Base-by-base conservation (phyloP, 2,797 vertebrate genomes). In the Microcaecilia unicolor region DNA sequence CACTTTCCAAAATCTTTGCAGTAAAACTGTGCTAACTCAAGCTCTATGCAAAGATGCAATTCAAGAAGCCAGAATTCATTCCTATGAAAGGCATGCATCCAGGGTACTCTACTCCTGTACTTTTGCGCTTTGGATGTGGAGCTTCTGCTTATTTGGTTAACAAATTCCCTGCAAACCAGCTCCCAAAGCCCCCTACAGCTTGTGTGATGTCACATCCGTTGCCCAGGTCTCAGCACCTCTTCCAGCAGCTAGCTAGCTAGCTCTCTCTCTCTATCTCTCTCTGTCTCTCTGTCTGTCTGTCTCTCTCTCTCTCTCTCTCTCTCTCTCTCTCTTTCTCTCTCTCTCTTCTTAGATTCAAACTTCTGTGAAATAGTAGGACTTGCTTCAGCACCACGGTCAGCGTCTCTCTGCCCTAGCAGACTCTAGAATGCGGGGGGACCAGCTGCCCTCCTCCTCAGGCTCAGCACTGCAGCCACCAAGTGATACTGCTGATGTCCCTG, bases 141-240 rank as follows among this genome's bases (percentile, higher is more conserved):
- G 33, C 39, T 23, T 30, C 28, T 25, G 33, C 26, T 33, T 31
- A 22, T 46, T 52, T 53, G 45, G 20, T 48, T 48, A 65, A 57
- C 37, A 55, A 46, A 61, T 51, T 51, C 52, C 35, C 37, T 7
- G 21, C 45, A 51, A 47, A 55, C 36, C 31, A 44, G 20, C 4
- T 4, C 27, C 22, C 25, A 17, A 38, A 43, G 13, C 22, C 58
- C 57, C 50, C 31, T 41, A 11, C 39, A 64, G 62, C 39, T 35
- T 12, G 55, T 42, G 61, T 89, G 87, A 88, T 78, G 88, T 89
- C 84, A 89, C 76, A 79, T 76, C 80, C 81, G 76, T 54, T 43
- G 40, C 46, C 66, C 70, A 56, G 46, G 47, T 73, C 57, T 57
- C 51, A 49, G 55, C 66, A 53, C 77, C 72, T 76, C 61, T 73